phyloP scores from a whole-genome alignment of 2,113 vertebrate species.

The Pycnonotus jocosus region DNA sequence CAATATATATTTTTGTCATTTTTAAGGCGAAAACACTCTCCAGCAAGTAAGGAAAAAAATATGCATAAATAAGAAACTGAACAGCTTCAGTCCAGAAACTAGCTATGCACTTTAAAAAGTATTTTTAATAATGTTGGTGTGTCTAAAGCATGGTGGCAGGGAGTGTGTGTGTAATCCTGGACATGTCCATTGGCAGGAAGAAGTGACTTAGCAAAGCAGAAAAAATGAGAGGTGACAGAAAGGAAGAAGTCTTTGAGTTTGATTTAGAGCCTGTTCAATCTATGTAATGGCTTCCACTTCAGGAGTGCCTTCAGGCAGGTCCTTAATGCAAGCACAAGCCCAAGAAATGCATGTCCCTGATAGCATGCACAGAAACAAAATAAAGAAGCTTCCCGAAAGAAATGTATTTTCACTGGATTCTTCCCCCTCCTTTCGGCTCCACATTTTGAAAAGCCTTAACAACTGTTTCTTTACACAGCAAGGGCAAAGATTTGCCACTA shows the following conservation, averaged over 20 bases:
- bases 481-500: background rate
- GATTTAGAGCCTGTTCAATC: background rate
- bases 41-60: background rate
- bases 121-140: background rate
- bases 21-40: background rate
- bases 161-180: background rate
- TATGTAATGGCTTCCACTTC: background rate
- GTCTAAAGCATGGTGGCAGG: background rate
- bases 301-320: background rate
- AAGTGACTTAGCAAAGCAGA: background rate
- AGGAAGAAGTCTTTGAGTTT: background rate
- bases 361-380: slow-evolving; percentile 28
- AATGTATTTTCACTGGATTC: slow-evolving; percentile 66
- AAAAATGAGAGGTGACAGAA: background rate
- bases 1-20: background rate
- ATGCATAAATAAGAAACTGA: background rate
- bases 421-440: slow-evolving; percentile 35
- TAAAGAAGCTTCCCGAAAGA: slow-evolving; percentile 48
- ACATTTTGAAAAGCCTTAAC: slow-evolving; percentile 1
- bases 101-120: background rate
- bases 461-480: slow-evolving; percentile 4
- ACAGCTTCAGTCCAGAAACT: background rate
- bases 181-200: background rate
- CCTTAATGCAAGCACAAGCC: background rate
- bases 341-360: slow-evolving; percentile 25